Percentiles rank a stretch among this genome's conserved stretches.
Evolutionary conservation across 2,797 vertebrate genomes (phyloP).

Genomic region (Cynodonichthys magdalenae): DNA sequence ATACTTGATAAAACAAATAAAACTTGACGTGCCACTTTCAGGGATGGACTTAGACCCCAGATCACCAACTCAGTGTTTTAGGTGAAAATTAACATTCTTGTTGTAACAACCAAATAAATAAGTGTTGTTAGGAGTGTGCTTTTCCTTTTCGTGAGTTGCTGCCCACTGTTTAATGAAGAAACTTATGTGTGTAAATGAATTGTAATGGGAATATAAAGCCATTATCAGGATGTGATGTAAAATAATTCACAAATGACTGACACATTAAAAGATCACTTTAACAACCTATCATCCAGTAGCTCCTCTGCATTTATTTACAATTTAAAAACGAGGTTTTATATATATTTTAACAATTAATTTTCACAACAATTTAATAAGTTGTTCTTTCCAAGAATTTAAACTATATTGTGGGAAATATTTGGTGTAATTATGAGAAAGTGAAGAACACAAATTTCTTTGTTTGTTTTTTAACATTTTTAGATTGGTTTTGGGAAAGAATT

Average conservation of each 20-base stretch:
- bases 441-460: no score
- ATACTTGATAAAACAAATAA: conserved; percentile 32
- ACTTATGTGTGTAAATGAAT: conserved; percentile 33
- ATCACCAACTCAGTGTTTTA: conserved; percentile 34
- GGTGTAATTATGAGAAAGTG: neutral
- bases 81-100: neutral
- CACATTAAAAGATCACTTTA: neutral
- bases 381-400: no score
- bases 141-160: conserved; percentile 18
- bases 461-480: neutral
- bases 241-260: neutral
- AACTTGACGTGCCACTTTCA: conserved; percentile 46
- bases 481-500: neutral
- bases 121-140: conserved; percentile 16
- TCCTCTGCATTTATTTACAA: no score
- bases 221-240: conserved; percentile 55
- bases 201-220: conserved; percentile 76
- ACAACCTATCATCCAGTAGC: no score
- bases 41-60: conserved; percentile 34
- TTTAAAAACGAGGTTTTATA: no score
- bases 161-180: conserved; percentile 3
- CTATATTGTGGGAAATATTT: no score
- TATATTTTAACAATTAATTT: no score
- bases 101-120: conserved; percentile 21
- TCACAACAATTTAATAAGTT: no score